phyloP scores from a whole-genome alignment of 2,113 vertebrate genomes.

The Zootoca vivipara region DNA sequence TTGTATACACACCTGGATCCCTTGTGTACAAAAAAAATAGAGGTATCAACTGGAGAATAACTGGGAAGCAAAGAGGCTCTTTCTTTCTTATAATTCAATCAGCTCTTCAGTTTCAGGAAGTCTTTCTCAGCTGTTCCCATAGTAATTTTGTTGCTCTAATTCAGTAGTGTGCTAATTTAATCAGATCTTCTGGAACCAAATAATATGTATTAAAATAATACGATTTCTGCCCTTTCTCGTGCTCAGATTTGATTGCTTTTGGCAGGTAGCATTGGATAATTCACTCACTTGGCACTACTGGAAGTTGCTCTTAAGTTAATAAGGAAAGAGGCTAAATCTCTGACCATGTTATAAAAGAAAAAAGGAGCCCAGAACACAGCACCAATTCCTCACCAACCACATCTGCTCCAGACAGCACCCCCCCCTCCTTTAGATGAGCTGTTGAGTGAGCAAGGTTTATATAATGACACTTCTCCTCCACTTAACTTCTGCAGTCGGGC shows the following conservation, averaged over 20 bases:
- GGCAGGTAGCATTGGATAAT: conserved; percentile 44
- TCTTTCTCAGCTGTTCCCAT: conserved; percentile 40
- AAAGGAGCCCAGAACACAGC: background rate
- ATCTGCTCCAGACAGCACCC: background rate
- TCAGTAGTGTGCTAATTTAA: conserved; percentile 66
- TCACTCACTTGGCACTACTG: conserved; percentile 33
- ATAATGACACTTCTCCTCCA: accelerated
- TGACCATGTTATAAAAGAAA: background rate
- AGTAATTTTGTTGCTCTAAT: conserved; percentile 67
- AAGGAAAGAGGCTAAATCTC: background rate
- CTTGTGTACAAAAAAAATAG: background rate
- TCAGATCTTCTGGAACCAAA: conserved; percentile 57
- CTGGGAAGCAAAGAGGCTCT: background rate
- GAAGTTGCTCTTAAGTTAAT: conserved; percentile 36
- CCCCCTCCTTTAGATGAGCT: accelerated
- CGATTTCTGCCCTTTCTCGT: conserved; percentile 49
- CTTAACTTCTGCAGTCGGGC: accelerated
- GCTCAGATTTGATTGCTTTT: conserved; percentile 51
- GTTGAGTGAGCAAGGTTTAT: background rate
- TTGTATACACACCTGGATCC: background rate
- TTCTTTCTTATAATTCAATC: conserved; percentile 28
- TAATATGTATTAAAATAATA: conserved; percentile 61
- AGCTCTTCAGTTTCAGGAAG: conserved; percentile 19
- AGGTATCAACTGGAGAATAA: background rate
- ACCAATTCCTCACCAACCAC: too few species aligned